Conservation (phyloP, 2,888 invertebrate genomes). For the Strigamia crassipes region DNA sequence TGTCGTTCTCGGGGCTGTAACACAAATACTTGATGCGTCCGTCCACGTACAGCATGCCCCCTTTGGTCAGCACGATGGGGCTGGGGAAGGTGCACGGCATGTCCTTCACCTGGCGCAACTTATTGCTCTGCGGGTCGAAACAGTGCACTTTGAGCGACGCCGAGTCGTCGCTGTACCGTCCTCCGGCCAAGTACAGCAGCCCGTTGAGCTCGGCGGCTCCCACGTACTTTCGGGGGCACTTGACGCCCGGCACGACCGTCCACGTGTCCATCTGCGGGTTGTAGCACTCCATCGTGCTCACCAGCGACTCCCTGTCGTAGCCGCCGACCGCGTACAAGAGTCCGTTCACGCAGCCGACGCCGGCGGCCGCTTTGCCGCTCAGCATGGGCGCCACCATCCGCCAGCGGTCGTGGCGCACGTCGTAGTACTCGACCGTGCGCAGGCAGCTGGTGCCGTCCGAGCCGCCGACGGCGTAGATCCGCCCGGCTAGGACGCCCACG, state of each 20-base stretch:
- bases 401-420: conserved; percentile 53
- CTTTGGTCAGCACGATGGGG: conserved; percentile 47
- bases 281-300: conserved; percentile 50
- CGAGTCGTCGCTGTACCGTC: conserved; percentile 50
- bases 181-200: conserved; percentile 49
- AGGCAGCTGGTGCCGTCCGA: conserved; percentile 54
- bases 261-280: conserved; percentile 49
- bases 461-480: conserved; percentile 54
- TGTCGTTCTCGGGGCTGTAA: conserved; percentile 49
- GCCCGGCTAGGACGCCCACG: conserved; percentile 52
- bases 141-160: conserved; percentile 50
- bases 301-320: conserved; percentile 48
- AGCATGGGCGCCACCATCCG: conserved; percentile 50
- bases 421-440: conserved; percentile 54
- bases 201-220: conserved; percentile 49
- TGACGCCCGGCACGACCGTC: conserved; percentile 49
- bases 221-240: conserved; percentile 49
- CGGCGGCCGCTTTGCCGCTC: conserved; percentile 49
- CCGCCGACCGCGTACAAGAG: conserved; percentile 49
- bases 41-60: conserved; percentile 49
- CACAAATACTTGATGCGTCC: conserved; percentile 49
- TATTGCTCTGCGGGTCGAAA: conserved; percentile 49
- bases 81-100: conserved; percentile 50
- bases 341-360: conserved; percentile 48
- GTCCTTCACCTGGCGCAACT: conserved; percentile 42